Conservation (phyloP, 1,140 invertebrate species). For the Heliconius melpomene region DNA sequence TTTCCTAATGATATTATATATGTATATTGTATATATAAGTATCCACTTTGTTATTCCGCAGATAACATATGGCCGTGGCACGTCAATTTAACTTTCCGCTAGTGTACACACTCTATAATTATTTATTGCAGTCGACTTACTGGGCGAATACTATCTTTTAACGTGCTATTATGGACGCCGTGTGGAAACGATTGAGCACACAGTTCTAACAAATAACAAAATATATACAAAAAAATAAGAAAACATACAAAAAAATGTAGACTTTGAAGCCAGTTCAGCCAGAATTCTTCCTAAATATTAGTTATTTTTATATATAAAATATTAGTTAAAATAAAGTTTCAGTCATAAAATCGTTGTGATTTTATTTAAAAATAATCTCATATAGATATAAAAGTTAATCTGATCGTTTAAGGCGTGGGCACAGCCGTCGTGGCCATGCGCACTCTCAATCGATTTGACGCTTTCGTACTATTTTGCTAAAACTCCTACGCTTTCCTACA, state of each 20-base stretch:
- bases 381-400: not conserved
- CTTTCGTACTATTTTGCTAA: not conserved
- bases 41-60: not conserved
- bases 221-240: no score
- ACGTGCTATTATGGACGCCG: not conserved
- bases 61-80: slow-evolving; percentile 8
- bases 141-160: not conserved
- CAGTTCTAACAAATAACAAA: not conserved
- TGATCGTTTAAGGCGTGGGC: not conserved
- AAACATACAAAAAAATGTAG: no score
- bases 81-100: not conserved
- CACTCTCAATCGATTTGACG: not conserved
- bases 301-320: no score
- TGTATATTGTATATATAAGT: not conserved
- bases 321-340: no score
- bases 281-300: no score
- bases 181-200: not conserved
- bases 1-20: not conserved
- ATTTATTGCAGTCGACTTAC: not conserved
- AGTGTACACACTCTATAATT: slow-evolving; percentile 10
- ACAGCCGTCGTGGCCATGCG: slow-evolving; percentile 1
- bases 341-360: not conserved
- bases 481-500: slow-evolving; percentile 7
- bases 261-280: no score
- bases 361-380: not conserved